Evolutionary conservation across 1,140 invertebrate genomes (phyloP).

Genomic region (Trichomalopsis sarcophagae): DNA sequence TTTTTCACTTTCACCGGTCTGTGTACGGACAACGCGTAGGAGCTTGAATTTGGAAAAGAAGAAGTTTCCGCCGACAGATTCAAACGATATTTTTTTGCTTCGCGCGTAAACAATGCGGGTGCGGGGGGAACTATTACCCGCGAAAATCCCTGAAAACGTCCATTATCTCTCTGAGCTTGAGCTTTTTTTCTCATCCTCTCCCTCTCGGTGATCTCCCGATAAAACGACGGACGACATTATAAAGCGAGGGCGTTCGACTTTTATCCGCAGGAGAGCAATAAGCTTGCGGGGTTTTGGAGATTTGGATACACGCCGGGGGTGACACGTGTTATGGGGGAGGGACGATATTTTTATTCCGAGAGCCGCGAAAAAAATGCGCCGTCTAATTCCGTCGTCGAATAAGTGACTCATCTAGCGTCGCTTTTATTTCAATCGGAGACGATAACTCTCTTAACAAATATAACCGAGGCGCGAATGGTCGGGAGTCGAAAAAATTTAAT

Average conservation of each 20-base stretch:
- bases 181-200: neutral
- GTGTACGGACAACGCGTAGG: too few relatives aligned
- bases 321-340: neutral
- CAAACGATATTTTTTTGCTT: too few relatives aligned
- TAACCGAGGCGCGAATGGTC: neutral
- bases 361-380: neutral
- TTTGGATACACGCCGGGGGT: neutral
- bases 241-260: neutral
- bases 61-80: too few relatives aligned
- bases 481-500: neutral
- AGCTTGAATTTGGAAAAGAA: neutral
- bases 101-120: too few relatives aligned
- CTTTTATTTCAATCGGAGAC: neutral
- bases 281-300: too few relatives aligned
- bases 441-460: slow-evolving; percentile 16
- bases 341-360: neutral
- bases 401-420: neutral
- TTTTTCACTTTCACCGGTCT: too few relatives aligned
- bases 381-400: neutral
- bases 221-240: neutral
- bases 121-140: too few relatives aligned
- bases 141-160: neutral
- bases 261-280: neutral
- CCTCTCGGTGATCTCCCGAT: neutral
- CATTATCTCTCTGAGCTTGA: neutral